A percentile compares a stretch with the other conserved stretches of the same genome.
phyloP scores from a whole-genome alignment of 2,888 invertebrate genomes.

The Candidula unifasciata region DNA sequence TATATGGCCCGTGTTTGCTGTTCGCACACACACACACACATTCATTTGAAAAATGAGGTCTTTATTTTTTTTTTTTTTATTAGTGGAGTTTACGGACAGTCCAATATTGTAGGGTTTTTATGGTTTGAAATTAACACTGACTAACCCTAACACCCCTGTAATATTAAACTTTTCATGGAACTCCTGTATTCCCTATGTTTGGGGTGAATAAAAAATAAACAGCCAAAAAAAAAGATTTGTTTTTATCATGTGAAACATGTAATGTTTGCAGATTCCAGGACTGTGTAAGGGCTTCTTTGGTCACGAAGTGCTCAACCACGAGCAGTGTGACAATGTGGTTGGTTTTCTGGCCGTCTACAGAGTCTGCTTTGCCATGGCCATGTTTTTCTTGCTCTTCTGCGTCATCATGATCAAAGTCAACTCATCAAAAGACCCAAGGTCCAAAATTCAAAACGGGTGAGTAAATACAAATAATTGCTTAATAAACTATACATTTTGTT shows the following conservation, averaged over 20 bases:
- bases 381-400: conserved; percentile 95
- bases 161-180: too few relatives aligned
- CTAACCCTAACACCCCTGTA: too few relatives aligned
- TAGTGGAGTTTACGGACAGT: too few relatives aligned
- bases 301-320: conserved; percentile 75
- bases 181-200: too few relatives aligned
- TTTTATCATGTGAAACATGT: not conserved
- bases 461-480: conserved; percentile 50
- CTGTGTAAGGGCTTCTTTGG: conserved; percentile 45
- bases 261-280: conserved; percentile 49
- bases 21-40: too few relatives aligned
- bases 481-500: not conserved
- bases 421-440: conserved; percentile 92
- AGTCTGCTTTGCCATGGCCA: conserved; percentile 93
- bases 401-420: conserved; percentile 86
- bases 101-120: too few relatives aligned
- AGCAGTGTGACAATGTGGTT: conserved; percentile 86
- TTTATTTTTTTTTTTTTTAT: too few relatives aligned
- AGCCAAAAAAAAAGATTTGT: too few relatives aligned
- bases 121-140: too few relatives aligned
- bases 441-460: conserved; percentile 97
- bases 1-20: too few relatives aligned
- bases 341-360: conserved; percentile 98
- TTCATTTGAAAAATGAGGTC: too few relatives aligned
- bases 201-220: not conserved